Evolutionary conservation across 2,797 vertebrate genomes (phyloP), one percentile per base, ranked within the genome.

Genomic region (Sarcophilus harrisii): DNA sequence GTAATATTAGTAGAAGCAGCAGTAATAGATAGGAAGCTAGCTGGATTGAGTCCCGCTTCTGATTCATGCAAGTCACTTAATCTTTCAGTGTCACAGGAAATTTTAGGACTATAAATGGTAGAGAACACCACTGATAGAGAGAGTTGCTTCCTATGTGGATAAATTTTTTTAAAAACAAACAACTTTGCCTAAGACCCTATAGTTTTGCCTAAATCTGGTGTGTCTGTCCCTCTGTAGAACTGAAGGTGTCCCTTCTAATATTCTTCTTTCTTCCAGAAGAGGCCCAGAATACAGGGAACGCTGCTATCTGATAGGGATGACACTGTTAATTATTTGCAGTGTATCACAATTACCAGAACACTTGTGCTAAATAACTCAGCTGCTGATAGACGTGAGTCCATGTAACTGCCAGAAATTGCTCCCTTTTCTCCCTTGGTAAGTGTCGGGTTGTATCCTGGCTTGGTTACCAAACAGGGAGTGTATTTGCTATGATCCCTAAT

Each of bases 301-400:
- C 32, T 92, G 92, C 52, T 73, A 97, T 58, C 89, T 91, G 96
- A 98, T 93, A 95, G 28, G 27, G 57, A 73, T 91, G 96, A 90
- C 45, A 2, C 91, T 87, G 92, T 91, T 96, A 91, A 95, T 96
- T 94, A 97, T 91, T 57, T 91, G 92, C 92, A 93, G 93, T 92
- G 52, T 91, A 91, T 93, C 93, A 95, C 93, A 94, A 52, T 97
- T 94, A 95, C 27, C 54, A 96, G 94, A 95, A 91, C 90, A 94
- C 38, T 94, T 95, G 95, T 93, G 58, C 93, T 24, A 11, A 93
- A 30, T 60, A 62, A 87, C 55, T 92, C 32, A 66, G 90, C 96
- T 28, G 29, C 93, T 96, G 94, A 24, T 21, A 94, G 95, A 89
- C 81, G 58, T 24, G 54, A 21, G 90, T n/a, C 94, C 57, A 1